Percentiles rank a stretch among this genome's conserved stretches.
phyloP scores from a whole-genome alignment of 2,888 invertebrate species.

The Octonoba sinensis region DNA sequence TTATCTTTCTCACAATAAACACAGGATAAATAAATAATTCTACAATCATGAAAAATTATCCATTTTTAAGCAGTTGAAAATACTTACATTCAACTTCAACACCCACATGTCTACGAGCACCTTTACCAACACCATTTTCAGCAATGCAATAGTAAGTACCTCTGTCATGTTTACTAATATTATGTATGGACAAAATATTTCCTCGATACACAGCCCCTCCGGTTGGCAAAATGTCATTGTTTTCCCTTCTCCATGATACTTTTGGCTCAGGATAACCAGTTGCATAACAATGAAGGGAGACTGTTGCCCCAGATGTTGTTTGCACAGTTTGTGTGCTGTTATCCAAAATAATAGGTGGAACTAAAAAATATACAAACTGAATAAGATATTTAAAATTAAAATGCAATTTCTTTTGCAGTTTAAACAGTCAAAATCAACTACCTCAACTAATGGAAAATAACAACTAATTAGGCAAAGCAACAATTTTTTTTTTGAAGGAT shows the following conservation, averaged over 20 bases:
- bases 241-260: slow-evolving; percentile 92
- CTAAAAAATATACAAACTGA: slow-evolving; percentile 66
- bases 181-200: slow-evolving; percentile 82
- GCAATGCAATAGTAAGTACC: slow-evolving; percentile 94
- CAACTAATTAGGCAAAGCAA: not conserved
- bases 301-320: slow-evolving; percentile 64
- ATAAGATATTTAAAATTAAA: not conserved
- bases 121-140: slow-evolving; percentile 73
- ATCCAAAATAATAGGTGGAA: slow-evolving; percentile 91
- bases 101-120: slow-evolving; percentile 83
- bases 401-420: not conserved
- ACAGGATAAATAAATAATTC: no score
- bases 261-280: slow-evolving; percentile 85
- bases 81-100: slow-evolving; percentile 77
- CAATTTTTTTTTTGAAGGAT: no score
- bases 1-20: no score
- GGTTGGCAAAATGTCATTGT: slow-evolving; percentile 91
- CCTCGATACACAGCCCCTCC: slow-evolving; percentile 76
- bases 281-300: slow-evolving; percentile 85
- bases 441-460: not conserved
- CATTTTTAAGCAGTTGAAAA: no score
- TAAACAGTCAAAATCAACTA: not conserved
- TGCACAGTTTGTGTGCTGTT: slow-evolving; percentile 89
- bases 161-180: slow-evolving; percentile 83
- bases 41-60: no score